Percentiles rank a stretch among this genome's conserved stretches.
These are phyloP conservation scores for Oxyteleia sp. DNA, from an alignment of 2,888 invertebrate genomes.

Conservation along the genomic window DNA sequence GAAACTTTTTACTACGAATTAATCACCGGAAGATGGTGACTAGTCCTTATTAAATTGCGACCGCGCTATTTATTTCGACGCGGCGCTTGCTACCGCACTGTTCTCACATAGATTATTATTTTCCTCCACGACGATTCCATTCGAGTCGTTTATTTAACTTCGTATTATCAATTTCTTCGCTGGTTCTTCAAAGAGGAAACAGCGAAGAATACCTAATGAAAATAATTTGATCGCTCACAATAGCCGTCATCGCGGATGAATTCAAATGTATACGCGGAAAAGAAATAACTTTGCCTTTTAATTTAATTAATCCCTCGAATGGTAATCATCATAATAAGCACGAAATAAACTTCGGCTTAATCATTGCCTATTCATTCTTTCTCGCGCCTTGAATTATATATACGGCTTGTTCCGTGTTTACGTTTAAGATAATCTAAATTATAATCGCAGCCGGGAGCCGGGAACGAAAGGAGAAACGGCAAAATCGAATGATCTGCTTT, in stretches of 20 bases:
- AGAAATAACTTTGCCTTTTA: constrained; percentile 41
- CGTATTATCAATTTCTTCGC: constrained; percentile 66
- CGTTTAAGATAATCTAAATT: constrained; percentile 36
- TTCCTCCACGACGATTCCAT: constrained; percentile 58
- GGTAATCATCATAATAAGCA: constrained; percentile 46
- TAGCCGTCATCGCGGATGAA: constrained; percentile 33
- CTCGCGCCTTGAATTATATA: constrained; percentile 13
- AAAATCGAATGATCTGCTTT: constrained; percentile 58
- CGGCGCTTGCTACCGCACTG: constrained; percentile 76
- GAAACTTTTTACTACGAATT: constrained; percentile 86
- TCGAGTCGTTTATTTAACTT: constrained; percentile 66
- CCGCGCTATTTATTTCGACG: constrained; percentile 84
- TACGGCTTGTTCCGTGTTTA: constrained; percentile 11
- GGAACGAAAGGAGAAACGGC: constrained; percentile 23
- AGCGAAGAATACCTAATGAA: constrained; percentile 59
- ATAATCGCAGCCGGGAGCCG: constrained; percentile 29
- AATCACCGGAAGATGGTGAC: constrained; percentile 86
- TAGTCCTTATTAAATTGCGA: constrained; percentile 86
- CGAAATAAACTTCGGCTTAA: constrained; percentile 33
- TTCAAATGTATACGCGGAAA: constrained; percentile 41
- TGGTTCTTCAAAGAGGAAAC: constrained; percentile 48
- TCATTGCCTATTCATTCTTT: neutral
- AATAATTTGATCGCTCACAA: constrained; percentile 62
- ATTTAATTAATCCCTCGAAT: constrained; percentile 54
- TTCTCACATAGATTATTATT: constrained; percentile 73